Evolutionary conservation across 2,888 invertebrate genomes (phyloP).

Genomic region (Thyatira batis): DNA sequence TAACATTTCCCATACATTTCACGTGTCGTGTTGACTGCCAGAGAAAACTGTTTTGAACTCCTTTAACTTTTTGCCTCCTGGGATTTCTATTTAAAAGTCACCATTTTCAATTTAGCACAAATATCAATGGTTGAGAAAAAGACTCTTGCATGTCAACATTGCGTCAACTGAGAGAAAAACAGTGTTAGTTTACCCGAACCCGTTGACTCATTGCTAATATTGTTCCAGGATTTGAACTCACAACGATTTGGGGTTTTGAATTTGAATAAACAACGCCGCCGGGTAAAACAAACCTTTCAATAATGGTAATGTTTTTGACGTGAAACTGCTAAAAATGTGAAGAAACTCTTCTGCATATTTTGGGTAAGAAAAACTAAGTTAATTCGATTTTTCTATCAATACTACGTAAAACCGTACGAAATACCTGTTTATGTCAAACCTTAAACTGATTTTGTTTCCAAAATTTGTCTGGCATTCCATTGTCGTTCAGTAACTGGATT

Average conservation of each 20-base stretch:
- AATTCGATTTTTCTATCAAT: too few relatives aligned
- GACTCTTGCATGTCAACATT: not conserved
- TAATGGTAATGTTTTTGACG: not conserved
- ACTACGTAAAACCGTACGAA: too few relatives aligned
- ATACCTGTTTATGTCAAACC: too few relatives aligned
- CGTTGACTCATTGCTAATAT: not conserved
- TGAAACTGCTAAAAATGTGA: not conserved
- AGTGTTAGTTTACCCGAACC: not conserved
- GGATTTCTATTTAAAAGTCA: not conserved
- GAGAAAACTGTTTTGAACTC: not conserved
- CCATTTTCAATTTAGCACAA: not conserved
- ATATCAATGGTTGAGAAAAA: not conserved
- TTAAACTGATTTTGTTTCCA: not conserved
- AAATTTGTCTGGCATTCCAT: not conserved
- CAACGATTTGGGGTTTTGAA: not conserved
- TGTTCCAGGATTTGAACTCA: not conserved
- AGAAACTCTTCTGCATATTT: too few relatives aligned
- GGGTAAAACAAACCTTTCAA: not conserved
- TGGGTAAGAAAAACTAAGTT: too few relatives aligned
- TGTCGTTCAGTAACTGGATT: too few relatives aligned
- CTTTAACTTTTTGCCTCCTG: not conserved
- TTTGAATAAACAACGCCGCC: not conserved
- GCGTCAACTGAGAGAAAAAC: not conserved
- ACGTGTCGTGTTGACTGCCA: not conserved
- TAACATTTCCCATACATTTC: not conserved